Evolutionary conservation across 2,888 invertebrate genomes (phyloP), one percentile per base, ranked within the genome.

Genomic region (Vandiemenella viatica): DNA sequence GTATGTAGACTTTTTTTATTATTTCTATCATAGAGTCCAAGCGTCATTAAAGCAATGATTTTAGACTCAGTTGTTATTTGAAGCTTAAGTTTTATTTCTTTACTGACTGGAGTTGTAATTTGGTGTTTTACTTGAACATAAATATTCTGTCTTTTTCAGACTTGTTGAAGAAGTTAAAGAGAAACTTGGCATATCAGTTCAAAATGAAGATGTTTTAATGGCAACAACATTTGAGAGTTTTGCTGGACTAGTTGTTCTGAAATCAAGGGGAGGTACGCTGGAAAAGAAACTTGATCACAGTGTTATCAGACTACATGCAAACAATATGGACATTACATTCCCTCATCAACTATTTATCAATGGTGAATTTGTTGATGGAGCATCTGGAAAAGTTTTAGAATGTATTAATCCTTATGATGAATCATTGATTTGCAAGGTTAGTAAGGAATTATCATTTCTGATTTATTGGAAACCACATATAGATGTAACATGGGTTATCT

Each of bases 131-230:
- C n/a, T n/a, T n/a, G n/a, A n/a, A n/a, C n/a, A n/a, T n/a, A n/a
- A n/a, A n/a, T n/a, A n/a, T n/a, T n/a, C n/a, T 47, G 40, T 48
- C 50, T 41, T 50, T 54, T 58, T 3, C 55, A 74, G 89, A 58
- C 64, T 96, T 45, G 83, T 96, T 0, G 96, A 96, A 67, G 95
- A 96, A 69, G 76, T 93, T 0, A 89, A 88, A 63, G 89, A 90
- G 53, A 70, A 80, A 26, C 75, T 84, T 7, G 26, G 26, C 18
- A 67, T 92, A 1, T 79, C 80, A 45, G 62, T 97, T 8, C 82
- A 86, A 61, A 91, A 91, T 61, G 90, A 89, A 60, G 85, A 90
- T 57, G 82, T 96, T 0, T 96, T 91, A 63, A 88, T 95, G 88
- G 83, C 88, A 7, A 88, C 95, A 0, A 78, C 79, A 0, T 92